Evolutionary conservation across 2,113 vertebrate genomes (phyloP).

Genomic region (Diadophis punctatus): DNA sequence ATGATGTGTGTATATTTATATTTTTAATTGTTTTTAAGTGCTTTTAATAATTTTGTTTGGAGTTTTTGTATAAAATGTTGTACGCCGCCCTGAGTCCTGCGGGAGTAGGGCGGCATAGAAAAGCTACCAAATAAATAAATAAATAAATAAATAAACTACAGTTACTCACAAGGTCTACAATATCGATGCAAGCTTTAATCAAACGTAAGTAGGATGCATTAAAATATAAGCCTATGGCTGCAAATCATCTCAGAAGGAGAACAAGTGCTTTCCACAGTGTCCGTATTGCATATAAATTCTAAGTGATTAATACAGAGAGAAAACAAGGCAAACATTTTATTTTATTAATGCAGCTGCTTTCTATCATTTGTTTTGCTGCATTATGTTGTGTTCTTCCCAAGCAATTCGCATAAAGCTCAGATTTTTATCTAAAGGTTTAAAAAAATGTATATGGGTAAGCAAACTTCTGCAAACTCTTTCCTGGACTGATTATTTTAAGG

Average conservation of each 20-base stretch:
- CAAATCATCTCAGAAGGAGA: conserved; percentile 32
- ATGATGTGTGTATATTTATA: too few relatives aligned
- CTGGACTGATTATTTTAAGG: conserved; percentile 17
- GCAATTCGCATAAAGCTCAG: conserved; percentile 42
- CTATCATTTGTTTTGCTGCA: conserved; percentile 8
- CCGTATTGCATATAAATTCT: conserved; percentile 31
- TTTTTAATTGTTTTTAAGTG: too few relatives aligned
- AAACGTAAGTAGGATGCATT: conserved; percentile 29
- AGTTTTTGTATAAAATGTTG: too few relatives aligned
- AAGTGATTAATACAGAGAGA: conserved; percentile 51
- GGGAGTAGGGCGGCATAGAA: too few relatives aligned
- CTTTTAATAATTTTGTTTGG: too few relatives aligned
- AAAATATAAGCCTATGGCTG: not conserved
- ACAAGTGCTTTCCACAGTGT: conserved; percentile 30
- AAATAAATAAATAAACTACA: too few relatives aligned
- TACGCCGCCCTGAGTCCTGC: too few relatives aligned
- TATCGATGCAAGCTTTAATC: conserved; percentile 32
- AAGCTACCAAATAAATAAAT: too few relatives aligned
- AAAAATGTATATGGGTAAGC: conserved; percentile 16
- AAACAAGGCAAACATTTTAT: conserved; percentile 33
- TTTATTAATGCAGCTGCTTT: conserved; percentile 49
- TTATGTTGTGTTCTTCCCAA: conserved; percentile 30
- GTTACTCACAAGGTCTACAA: not conserved
- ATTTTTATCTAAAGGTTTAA: conserved; percentile 40
- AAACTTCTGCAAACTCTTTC: conserved; percentile 26